Evolutionary conservation across 2,113 vertebrate species (phyloP).

Genomic region (Gallinago paraguaiae): DNA sequence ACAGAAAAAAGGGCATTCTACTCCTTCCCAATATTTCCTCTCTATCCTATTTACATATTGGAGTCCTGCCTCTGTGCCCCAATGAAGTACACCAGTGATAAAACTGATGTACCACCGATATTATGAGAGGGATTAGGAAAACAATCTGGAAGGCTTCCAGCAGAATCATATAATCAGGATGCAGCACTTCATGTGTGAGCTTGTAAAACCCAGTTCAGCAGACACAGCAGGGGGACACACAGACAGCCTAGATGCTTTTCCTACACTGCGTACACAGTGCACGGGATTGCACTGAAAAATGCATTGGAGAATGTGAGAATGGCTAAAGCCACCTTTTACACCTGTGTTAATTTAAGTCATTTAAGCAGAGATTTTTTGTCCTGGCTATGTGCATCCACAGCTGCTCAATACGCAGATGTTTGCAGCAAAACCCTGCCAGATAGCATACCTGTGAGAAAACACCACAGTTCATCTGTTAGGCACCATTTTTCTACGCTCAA

Average conservation of each 20-base stretch:
- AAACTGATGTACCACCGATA: neutral
- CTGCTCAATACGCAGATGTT: neutral
- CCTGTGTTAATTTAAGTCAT: neutral
- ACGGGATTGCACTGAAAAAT: neutral
- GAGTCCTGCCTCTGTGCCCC: neutral
- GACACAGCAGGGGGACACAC: neutral
- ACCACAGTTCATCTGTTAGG: neutral
- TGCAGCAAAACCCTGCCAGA: neutral
- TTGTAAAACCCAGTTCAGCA: neutral
- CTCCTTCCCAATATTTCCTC: neutral
- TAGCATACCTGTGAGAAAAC: neutral
- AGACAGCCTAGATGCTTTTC: neutral
- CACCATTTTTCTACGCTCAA: neutral
- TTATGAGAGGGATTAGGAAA: neutral
- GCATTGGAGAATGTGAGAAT: rapidly evolving
- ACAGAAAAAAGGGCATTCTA: neutral
- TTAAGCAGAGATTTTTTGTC: neutral
- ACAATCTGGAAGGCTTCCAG: neutral
- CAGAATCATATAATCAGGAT: neutral
- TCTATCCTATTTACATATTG: neutral
- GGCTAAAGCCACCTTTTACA: neutral
- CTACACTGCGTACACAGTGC: neutral
- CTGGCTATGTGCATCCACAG: neutral
- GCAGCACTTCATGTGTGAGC: neutral
- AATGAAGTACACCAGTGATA: neutral